Conservation (phyloP, 1,140 invertebrate genomes). For the Zaprionus taronus region DNA sequence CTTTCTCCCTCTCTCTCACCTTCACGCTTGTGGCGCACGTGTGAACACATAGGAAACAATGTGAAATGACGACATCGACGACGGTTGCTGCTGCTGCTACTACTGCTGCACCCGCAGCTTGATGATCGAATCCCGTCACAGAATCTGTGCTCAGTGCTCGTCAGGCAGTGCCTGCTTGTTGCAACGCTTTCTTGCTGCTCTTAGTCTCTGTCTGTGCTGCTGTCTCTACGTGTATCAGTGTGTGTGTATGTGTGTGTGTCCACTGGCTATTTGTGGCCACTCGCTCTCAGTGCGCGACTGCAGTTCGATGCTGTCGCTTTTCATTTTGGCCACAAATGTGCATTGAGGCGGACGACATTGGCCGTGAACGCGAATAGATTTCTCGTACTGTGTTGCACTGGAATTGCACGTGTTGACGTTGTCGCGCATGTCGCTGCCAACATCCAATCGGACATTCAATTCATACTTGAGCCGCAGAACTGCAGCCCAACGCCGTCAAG, state of each 20-base stretch:
- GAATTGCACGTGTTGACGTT: slow-evolving; percentile 41
- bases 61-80: slow-evolving; percentile 33
- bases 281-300: slow-evolving; percentile 2
- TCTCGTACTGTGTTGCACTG: slow-evolving; percentile 29
- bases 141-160: slow-evolving; percentile 34
- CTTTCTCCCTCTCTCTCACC: neutral
- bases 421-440: slow-evolving; percentile 42
- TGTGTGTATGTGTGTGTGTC: slow-evolving; percentile 17
- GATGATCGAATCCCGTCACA: slow-evolving; percentile 32
- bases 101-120: slow-evolving; percentile 20
- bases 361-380: slow-evolving; percentile 49
- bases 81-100: slow-evolving; percentile 16
- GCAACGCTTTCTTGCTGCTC: slow-evolving; percentile 21
- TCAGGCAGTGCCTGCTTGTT: slow-evolving; percentile 16
- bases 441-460: neutral
- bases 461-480: slow-evolving; percentile 10
- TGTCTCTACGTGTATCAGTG: slow-evolving; percentile 14
- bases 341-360: slow-evolving; percentile 53
- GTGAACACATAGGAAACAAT: slow-evolving; percentile 54
- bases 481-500: slow-evolving; percentile 67
- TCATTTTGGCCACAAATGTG: slow-evolving; percentile 52
- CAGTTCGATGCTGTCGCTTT: slow-evolving; percentile 25
- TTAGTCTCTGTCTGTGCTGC: slow-evolving; percentile 30
- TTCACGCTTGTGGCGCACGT: slow-evolving; percentile 30
- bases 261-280: slow-evolving; percentile 2